Conservation (phyloP, 2,888 invertebrate genomes). For the Himalopsyche japonica region DNA sequence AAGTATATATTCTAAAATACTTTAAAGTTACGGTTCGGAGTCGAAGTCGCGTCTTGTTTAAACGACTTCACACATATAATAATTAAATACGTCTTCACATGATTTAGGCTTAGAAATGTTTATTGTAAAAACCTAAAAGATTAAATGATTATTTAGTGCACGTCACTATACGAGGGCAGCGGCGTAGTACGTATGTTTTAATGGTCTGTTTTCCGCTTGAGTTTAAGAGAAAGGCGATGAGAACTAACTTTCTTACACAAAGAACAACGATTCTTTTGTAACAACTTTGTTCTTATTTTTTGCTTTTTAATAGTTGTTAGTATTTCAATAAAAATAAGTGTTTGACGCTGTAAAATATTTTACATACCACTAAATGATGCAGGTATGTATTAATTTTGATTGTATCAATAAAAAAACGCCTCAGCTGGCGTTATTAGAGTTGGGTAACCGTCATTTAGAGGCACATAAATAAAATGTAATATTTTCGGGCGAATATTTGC, state of each 20-base stretch:
- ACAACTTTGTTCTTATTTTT: neutral
- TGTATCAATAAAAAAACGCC: too few species aligned
- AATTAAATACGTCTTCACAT: too few species aligned
- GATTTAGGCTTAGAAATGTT: too few species aligned
- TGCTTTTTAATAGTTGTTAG: neutral
- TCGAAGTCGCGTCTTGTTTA: too few species aligned
- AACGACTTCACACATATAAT: too few species aligned
- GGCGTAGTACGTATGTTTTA: neutral
- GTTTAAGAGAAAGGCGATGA: neutral
- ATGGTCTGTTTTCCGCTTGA: neutral
- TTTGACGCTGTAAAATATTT: neutral
- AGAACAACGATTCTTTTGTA: neutral
- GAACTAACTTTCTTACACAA: neutral
- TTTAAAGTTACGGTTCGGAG: too few species aligned
- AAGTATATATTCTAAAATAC: too few species aligned
- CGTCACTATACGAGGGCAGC: neutral
- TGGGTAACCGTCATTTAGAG: too few species aligned
- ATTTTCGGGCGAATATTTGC: neutral
- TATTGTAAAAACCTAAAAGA: too few species aligned
- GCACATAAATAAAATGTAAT: neutral
- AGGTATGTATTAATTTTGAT: too few species aligned
- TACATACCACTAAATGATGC: too few species aligned
- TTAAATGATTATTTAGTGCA: neutral
- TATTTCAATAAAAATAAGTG: neutral
- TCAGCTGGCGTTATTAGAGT: too few species aligned